These are phyloP conservation scores for Dicrostonyx torquatus DNA, from an alignment of 2,797 vertebrate genomes.

Conservation along the genomic window DNA sequence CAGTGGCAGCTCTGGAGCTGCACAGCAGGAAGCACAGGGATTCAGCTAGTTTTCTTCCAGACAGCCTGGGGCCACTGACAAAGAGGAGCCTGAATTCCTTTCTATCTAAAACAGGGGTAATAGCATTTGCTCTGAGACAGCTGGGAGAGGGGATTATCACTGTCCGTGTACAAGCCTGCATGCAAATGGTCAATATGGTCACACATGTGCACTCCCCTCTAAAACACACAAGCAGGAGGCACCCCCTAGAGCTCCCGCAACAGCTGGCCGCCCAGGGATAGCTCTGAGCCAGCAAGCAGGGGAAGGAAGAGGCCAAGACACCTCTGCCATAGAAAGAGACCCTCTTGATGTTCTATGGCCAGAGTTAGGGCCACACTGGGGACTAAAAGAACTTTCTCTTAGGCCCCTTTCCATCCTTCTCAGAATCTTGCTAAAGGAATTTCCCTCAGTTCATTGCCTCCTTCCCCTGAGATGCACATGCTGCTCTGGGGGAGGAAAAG, in stretches of 20 bases:
- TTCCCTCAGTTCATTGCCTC: neutral
- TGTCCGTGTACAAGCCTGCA: conserved; percentile 32
- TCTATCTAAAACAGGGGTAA: conserved; percentile 70
- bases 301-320: neutral
- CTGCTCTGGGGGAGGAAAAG: neutral
- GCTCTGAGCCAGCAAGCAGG: neutral
- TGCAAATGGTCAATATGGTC: conserved; percentile 10
- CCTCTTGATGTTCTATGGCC: neutral
- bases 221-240: neutral
- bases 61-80: conserved; percentile 70
- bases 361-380: neutral
- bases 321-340: neutral
- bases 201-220: conserved; percentile 21
- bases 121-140: conserved; percentile 57
- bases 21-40: neutral
- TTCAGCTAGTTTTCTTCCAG: conserved; percentile 37
- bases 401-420: neutral
- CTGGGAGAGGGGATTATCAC: conserved; percentile 65
- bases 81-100: conserved; percentile 63
- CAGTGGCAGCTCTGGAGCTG: neutral
- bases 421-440: conserved; percentile 33
- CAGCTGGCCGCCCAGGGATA: conserved; percentile 66
- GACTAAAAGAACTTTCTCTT: neutral
- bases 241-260: neutral
- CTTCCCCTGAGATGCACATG: conserved; percentile 2